These are phyloP conservation scores for Pongo pygmaeus DNA, from an alignment of 2,113 vertebrate genomes.

Conservation along the genomic window DNA sequence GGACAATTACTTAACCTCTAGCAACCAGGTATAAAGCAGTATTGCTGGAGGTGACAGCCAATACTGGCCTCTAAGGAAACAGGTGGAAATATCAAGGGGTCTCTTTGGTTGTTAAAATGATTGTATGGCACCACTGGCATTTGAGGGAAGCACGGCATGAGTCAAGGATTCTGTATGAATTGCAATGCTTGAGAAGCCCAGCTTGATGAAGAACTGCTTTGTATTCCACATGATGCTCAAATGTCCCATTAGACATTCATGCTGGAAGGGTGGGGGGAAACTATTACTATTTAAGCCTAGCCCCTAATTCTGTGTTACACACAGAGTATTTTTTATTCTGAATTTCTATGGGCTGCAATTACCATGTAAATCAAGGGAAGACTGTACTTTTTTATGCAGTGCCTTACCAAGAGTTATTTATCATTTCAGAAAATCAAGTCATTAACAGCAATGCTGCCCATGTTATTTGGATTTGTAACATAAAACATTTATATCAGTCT, in stretches of 20 bases:
- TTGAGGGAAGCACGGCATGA: neutral
- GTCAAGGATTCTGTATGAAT: neutral
- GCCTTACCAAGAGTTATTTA: neutral
- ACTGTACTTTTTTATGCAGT: neutral
- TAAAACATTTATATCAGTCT: neutral
- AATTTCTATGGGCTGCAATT: neutral
- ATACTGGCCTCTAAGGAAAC: neutral
- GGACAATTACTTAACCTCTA: neutral
- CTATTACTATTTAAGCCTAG: neutral
- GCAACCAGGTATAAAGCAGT: neutral
- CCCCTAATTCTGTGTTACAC: neutral
- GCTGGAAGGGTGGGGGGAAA: neutral
- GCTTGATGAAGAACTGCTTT: neutral
- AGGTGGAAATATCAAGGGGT: neutral
- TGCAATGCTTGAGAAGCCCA: neutral
- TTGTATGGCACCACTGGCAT: neutral
- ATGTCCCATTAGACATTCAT: neutral
- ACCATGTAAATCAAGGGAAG: neutral
- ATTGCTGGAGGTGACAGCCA: neutral
- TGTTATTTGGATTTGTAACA: neutral
- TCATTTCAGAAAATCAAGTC: constrained; percentile 25
- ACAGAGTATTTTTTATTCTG: neutral
- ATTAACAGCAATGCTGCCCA: neutral
- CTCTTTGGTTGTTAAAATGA: neutral
- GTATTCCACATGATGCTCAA: neutral